phyloP scores from a whole-genome alignment of 1,140 invertebrate genomes.

The Pachypsylla venusta region DNA sequence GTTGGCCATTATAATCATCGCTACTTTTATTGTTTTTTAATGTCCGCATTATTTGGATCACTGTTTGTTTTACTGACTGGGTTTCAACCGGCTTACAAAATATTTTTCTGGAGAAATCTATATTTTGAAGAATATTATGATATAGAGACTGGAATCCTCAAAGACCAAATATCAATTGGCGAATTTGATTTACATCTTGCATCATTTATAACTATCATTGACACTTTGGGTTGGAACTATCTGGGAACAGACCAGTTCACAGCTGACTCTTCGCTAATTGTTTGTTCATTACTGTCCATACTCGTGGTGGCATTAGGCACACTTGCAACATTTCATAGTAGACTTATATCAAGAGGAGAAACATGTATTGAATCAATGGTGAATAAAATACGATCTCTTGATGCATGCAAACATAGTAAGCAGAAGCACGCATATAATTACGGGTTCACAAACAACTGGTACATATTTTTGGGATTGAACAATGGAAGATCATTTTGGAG shows the following conservation, averaged over 20 bases:
- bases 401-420: too few relatives aligned
- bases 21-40: constrained; percentile 88
- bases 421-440: constrained; percentile 84
- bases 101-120: too few relatives aligned
- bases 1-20: constrained; percentile 88
- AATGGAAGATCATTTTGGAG: constrained; percentile 45
- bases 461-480: constrained; percentile 64
- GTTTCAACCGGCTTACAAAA: constrained; percentile 67
- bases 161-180: too few relatives aligned
- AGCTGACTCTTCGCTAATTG: neutral
- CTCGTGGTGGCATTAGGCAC: constrained; percentile 57
- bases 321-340: constrained; percentile 64
- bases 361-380: constrained; percentile 87
- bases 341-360: constrained; percentile 69
- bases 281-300: constrained; percentile 30
- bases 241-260: neutral
- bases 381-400: constrained; percentile 49
- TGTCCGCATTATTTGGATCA: constrained; percentile 72
- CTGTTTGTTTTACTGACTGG: constrained; percentile 75
- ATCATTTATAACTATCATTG: too few relatives aligned
- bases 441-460: constrained; percentile 74
- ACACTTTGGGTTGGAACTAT: too few relatives aligned
- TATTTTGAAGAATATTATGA: too few relatives aligned
- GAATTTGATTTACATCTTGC: too few relatives aligned
- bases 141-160: too few relatives aligned